These are phyloP conservation scores for Sarcophaga peregrina DNA, from an alignment of 1,140 invertebrate genomes.

Conservation along the genomic window DNA sequence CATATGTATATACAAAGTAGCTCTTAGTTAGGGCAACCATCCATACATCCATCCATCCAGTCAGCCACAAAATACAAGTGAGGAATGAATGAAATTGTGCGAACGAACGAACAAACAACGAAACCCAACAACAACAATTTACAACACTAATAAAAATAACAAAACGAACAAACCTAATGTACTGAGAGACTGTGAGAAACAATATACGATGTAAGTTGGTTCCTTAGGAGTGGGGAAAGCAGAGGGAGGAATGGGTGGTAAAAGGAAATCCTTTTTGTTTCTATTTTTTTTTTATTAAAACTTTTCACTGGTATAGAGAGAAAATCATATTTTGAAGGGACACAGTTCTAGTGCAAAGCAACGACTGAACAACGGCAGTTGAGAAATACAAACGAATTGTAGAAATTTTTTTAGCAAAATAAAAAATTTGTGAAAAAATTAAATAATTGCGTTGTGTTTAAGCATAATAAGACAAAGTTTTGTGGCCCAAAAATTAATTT, in stretches of 20 bases:
- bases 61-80: background rate
- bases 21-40: background rate
- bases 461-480: background rate
- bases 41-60: background rate
- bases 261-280: slow-evolving; percentile 36
- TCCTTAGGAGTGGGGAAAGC: background rate
- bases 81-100: slow-evolving; percentile 11
- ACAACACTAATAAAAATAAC: too few species aligned
- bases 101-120: background rate
- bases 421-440: background rate
- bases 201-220: background rate
- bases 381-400: background rate
- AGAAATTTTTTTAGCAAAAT: background rate
- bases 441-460: slow-evolving; percentile 17
- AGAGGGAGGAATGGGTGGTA: slow-evolving; percentile 19
- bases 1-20: too few species aligned
- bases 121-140: background rate
- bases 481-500: background rate
- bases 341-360: background rate
- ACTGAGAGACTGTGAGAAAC: background rate
- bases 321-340: slow-evolving; percentile 28
- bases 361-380: slow-evolving; percentile 12
- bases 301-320: slow-evolving; percentile 40
- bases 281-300: background rate
- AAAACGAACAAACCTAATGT: background rate